Evolutionary conservation across 1,140 invertebrate species (phyloP).

Genomic region (Aricia agestis): DNA sequence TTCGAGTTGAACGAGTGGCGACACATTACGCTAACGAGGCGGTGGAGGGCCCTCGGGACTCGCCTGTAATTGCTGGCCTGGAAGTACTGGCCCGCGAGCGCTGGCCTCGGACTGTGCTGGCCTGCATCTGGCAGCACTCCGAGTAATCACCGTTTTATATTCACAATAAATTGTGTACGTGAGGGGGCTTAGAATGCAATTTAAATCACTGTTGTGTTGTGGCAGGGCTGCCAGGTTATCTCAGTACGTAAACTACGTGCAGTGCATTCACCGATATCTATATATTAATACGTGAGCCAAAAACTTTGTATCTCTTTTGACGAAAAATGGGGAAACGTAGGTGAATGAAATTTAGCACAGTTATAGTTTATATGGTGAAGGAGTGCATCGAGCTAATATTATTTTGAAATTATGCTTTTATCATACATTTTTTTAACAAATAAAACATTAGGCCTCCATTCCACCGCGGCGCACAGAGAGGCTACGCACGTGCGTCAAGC

Average conservation of each 20-base stretch:
- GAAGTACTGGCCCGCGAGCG: neutral
- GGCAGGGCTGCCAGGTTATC: neutral
- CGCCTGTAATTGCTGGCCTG: neutral
- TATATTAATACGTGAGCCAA: no score
- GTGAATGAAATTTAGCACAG: no score
- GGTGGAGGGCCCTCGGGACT: neutral
- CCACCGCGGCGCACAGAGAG: no score
- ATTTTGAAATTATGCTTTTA: no score
- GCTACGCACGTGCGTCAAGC: no score
- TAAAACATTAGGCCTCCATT: no score
- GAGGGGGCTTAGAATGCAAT: neutral
- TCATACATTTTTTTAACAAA: no score
- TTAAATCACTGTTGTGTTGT: neutral
- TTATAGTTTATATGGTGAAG: no score
- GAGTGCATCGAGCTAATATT: no score
- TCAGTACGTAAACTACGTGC: no score
- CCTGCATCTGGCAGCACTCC: neutral
- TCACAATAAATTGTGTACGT: neutral
- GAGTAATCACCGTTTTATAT: conserved; percentile 1
- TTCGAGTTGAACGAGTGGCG: neutral
- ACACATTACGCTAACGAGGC: conserved; percentile 2
- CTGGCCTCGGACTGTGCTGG: neutral
- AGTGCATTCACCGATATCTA: neutral
- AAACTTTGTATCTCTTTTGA: no score
- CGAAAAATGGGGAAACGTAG: no score